These are phyloP conservation scores for Chrysolina oricalcia DNA, from an alignment of 2,888 invertebrate genomes.

Conservation along the genomic window DNA sequence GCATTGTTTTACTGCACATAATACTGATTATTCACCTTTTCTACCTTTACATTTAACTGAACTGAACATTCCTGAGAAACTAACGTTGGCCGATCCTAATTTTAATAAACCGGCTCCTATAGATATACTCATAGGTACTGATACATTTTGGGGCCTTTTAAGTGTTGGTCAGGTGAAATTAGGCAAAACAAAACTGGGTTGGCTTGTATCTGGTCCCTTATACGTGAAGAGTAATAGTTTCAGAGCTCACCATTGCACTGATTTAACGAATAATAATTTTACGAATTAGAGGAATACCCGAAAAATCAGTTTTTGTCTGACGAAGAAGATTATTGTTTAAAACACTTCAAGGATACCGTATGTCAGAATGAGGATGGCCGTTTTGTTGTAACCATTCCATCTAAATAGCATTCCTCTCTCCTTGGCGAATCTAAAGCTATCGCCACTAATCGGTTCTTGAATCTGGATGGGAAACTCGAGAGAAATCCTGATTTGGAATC, in stretches of 20 bases:
- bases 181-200: no score
- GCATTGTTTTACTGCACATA: no score
- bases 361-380: constrained; percentile 28
- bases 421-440: no score
- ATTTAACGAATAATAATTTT: constrained; percentile 37
- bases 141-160: no score
- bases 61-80: constrained; percentile 16
- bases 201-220: no score
- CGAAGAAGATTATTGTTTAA: no score
- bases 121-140: constrained; percentile 37
- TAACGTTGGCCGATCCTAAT: constrained; percentile 35
- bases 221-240: no score
- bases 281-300: constrained; percentile 39
- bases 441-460: constrained; percentile 32
- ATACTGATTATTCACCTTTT: no score
- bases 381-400: constrained; percentile 42
- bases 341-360: constrained; percentile 9
- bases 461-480: constrained; percentile 34
- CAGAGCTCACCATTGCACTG: neutral
- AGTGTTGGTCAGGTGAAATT: no score
- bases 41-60: no score
- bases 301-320: constrained; percentile 7
- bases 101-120: constrained; percentile 25
- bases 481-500: constrained; percentile 25
- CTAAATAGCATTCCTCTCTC: constrained; percentile 33